Evolutionary conservation across 2,888 invertebrate species (phyloP), one percentile per base, ranked within the genome.

Genomic region (Ormyrus labotus): DNA sequence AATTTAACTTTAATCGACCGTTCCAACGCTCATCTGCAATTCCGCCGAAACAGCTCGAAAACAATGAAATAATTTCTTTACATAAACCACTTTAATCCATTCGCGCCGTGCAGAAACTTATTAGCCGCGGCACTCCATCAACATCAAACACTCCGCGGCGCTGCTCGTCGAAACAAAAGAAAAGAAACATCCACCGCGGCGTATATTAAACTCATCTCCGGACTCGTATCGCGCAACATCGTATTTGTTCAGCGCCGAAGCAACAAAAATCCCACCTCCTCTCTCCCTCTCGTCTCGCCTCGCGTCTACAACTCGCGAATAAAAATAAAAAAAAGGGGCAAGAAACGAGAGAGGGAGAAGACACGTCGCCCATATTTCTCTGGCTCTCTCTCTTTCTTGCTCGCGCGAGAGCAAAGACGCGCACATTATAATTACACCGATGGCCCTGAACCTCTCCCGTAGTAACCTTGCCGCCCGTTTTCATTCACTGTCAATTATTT

Each of bases 401-500:
- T 50, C 45, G 6, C 47, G 45, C 60, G 68, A 48, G 48, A 48
- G 48, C n/a, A 68, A 55, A 74, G 64, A 63, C 63, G 63, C 67
- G 51, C 72, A 68, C 79, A 71, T 81, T 81, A 79, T 81, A 81
- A 81, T 81, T 81, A 81, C 70, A 78, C 10, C 61, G 79, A 76
- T 69, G 79, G 64, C 81, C 79, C 81, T 81, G 81, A 81, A 81
- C 81, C 76, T 50, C 53, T 10, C 47, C 11, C 64, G 57, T 19
- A 51, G 55, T 73, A 77, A 69, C 77, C 77, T 73, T 72, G 77
- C 73, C 63, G 72, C 68, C 65, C 75, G 80, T 77, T 80, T 82
- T 80, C 82, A 80, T 82, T 83, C 81, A 70, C 84, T 81, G 84
- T 83, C 85, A 84, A 85, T 85, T 85, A 85, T 84, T 83, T 75